These are phyloP conservation scores for Sibirionetta formosa DNA, from an alignment of 2,797 vertebrate genomes.

Conservation along the genomic window DNA sequence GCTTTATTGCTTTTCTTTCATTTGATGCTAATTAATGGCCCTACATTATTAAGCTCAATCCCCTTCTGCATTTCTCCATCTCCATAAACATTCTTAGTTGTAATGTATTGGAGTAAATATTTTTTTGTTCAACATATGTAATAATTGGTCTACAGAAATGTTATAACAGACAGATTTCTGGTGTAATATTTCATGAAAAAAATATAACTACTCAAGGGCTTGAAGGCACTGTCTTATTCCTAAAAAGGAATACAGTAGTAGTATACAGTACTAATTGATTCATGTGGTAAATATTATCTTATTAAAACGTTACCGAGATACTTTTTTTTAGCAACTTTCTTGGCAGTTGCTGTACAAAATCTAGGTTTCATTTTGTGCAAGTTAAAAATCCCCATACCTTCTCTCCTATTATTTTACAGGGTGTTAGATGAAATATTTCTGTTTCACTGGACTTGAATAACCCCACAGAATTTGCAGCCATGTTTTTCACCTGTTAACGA, in stretches of 20 bases:
- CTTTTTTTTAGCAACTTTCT: neutral
- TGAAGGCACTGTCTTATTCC: neutral
- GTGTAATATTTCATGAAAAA: conserved; percentile 5
- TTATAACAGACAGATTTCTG: neutral
- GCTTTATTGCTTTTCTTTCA: conserved; percentile 84
- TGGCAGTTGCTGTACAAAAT: neutral
- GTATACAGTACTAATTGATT: neutral
- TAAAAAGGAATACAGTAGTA: neutral
- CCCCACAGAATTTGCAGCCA: neutral
- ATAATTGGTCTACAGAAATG: neutral
- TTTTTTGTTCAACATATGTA: neutral
- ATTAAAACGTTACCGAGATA: neutral
- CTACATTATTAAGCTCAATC: conserved; percentile 62
- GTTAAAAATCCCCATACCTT: accelerated
- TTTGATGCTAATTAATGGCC: conserved; percentile 78
- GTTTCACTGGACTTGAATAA: neutral
- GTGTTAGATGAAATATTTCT: accelerated
- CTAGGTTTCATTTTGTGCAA: neutral
- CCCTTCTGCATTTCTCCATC: conserved; percentile 59
- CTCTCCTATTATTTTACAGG: neutral
- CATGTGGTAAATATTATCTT: neutral
- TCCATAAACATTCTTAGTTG: conserved; percentile 50
- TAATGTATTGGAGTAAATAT: conserved; percentile 11
- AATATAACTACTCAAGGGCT: neutral
- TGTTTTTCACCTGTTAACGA: neutral